Conservation (phyloP, 1,140 invertebrate genomes). For the Drosophila ohnishii region DNA sequence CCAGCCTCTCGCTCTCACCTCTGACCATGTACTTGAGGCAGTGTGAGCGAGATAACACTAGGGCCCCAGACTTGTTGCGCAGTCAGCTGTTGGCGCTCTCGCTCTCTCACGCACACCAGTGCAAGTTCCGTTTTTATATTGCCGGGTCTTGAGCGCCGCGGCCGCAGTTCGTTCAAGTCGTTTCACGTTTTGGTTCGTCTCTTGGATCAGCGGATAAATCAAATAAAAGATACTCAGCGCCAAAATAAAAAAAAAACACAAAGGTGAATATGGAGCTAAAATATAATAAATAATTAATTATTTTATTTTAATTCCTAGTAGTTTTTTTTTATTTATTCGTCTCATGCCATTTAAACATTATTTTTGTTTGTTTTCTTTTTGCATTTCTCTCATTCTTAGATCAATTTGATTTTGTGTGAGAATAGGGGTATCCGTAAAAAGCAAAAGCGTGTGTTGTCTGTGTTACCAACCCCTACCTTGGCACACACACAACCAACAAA, state of each 20-base stretch:
- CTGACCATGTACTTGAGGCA: background rate
- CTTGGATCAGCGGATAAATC: conserved; percentile 16
- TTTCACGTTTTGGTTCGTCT: conserved; percentile 13
- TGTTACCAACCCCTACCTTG: conserved; percentile 13
- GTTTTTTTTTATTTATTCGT: background rate
- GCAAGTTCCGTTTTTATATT: background rate
- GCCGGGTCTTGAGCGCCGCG: background rate
- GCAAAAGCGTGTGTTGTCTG: background rate
- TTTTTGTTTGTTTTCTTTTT: conserved; percentile 20
- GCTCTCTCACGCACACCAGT: conserved; percentile 12
- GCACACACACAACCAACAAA: conserved; percentile 1
- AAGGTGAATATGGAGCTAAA: conserved; percentile 62
- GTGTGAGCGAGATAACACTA: conserved; percentile 39
- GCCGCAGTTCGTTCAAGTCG: conserved; percentile 7
- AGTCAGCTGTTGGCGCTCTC: conserved; percentile 23
- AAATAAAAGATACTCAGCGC: background rate
- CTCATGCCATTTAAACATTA: background rate
- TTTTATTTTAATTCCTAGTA: conserved; percentile 6
- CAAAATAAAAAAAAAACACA: background rate
- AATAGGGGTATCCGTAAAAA: background rate
- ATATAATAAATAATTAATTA: conserved; percentile 12
- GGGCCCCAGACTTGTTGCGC: conserved; percentile 50
- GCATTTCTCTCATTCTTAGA: conserved; percentile 25
- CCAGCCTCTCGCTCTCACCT: background rate
- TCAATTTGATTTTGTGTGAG: conserved; percentile 4